These are phyloP conservation scores for Philonicus albiceps DNA, from an alignment of 2,888 invertebrate genomes.

Conservation along the genomic window DNA sequence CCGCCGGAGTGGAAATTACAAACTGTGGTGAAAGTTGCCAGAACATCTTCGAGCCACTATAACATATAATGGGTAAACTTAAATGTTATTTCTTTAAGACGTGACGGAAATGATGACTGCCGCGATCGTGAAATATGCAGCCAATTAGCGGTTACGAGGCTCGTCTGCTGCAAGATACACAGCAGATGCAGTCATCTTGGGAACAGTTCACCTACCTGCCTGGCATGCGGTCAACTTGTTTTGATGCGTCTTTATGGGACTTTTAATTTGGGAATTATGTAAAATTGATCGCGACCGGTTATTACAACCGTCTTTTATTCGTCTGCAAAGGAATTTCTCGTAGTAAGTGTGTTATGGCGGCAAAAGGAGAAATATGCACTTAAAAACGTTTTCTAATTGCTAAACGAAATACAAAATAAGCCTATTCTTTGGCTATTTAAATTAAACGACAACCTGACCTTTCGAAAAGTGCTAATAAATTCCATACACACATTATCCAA, in stretches of 20 bases:
- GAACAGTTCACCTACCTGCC: neutral
- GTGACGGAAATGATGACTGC: neutral
- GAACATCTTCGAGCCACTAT: neutral
- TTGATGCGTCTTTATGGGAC: neutral
- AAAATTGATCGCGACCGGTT: neutral
- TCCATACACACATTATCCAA: neutral
- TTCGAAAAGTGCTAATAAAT: neutral
- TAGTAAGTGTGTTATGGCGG: neutral
- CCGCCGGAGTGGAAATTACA: neutral
- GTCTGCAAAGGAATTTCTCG: neutral
- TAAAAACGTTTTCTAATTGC: neutral
- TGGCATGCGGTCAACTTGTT: neutral
- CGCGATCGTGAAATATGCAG: neutral
- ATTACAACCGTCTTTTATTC: neutral
- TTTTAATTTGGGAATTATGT: neutral
- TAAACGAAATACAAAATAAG: neutral
- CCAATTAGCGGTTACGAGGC: neutral
- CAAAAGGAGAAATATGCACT: neutral
- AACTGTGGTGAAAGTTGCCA: neutral
- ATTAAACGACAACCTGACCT: neutral
- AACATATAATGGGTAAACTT: neutral
- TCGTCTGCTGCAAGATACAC: neutral
- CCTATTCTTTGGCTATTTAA: neutral
- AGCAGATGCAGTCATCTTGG: neutral
- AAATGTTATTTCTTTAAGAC: neutral